Evolutionary conservation across 2,888 invertebrate species (phyloP), one percentile per base, ranked within the genome.

Genomic region (Parasteatoda lunata): DNA sequence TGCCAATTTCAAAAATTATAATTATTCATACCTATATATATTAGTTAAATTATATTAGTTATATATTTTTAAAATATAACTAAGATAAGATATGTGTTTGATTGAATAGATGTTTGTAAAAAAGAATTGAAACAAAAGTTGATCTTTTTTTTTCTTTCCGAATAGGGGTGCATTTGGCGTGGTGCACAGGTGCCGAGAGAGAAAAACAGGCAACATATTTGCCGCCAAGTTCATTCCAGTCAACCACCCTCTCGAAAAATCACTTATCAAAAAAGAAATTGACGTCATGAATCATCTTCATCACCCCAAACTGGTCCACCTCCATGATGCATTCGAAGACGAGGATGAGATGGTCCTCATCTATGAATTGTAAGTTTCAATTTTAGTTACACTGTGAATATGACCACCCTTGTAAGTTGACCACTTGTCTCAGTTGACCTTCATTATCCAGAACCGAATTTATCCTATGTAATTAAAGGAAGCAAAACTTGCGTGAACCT

Each of bases 141-240:
- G 3, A 51, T 13, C n/a, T 64, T 30, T 6, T 54, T 9, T 3
- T 11, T 4, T 49, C 3, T 48, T n/a, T 65, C 9, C 9, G 68
- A 69, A 8, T 47, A 89, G 88, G 82, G 99, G 99, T 87, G 99
- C 99, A 0, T 99, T 99, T 92, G 99, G 99, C 84, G 99, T 99
- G 13, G 99, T 99, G 0, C 99, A 99, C 92, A 95, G 99, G 71
- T 99, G 98, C 92, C 95, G 99, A 71, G 99, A 99, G 93, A 95
- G 97, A 87, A 95, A 97, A 86, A 98, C 98, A n/a, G 99, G 99
- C 77, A 97, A 98, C 92, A 97, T 97, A 88, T 99, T 98, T 92
- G 99, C 99, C 0, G 99, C 99, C 85, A 99, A 99, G 93, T 99
- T 99, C 93, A 98, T 99, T 90, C 98, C 98, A 0, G 96, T 97